Evolutionary conservation across 2,113 vertebrate genomes (phyloP).

Genomic region (Copsychus sechellarum): DNA sequence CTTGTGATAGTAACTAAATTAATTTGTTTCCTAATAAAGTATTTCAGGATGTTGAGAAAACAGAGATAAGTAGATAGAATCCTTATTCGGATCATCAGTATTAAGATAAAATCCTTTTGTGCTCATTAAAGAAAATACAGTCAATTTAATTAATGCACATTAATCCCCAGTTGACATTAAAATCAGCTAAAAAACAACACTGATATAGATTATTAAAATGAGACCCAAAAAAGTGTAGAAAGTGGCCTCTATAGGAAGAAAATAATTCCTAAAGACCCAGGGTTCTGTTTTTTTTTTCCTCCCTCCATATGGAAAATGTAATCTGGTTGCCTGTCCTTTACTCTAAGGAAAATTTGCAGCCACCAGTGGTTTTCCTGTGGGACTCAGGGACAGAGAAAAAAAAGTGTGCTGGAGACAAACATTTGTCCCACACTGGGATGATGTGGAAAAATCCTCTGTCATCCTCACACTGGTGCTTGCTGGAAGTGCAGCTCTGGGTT

Average conservation of each 20-base stretch:
- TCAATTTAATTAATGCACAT: slow-evolving; percentile 97
- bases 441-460: background rate
- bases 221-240: slow-evolving; percentile 34
- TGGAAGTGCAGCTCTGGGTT: background rate
- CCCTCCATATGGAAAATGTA: background rate
- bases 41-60: slow-evolving; percentile 87
- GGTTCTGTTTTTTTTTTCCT: background rate
- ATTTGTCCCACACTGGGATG: background rate
- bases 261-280: slow-evolving; percentile 13
- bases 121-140: slow-evolving; percentile 95
- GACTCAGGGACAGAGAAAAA: background rate
- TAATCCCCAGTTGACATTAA: slow-evolving; percentile 93
- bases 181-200: slow-evolving; percentile 85
- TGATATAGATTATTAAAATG: slow-evolving; percentile 79
- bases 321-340: background rate
- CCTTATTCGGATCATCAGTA: slow-evolving; percentile 88
- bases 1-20: slow-evolving; percentile 67
- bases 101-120: slow-evolving; percentile 93
- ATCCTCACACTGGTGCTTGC: background rate
- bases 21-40: slow-evolving; percentile 84
- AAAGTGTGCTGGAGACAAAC: background rate
- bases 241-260: slow-evolving; percentile 59
- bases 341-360: background rate
- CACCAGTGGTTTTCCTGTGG: background rate
- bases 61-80: slow-evolving; percentile 86